phyloP scores from a whole-genome alignment of 2,888 invertebrate species.

The Biston betularia region DNA sequence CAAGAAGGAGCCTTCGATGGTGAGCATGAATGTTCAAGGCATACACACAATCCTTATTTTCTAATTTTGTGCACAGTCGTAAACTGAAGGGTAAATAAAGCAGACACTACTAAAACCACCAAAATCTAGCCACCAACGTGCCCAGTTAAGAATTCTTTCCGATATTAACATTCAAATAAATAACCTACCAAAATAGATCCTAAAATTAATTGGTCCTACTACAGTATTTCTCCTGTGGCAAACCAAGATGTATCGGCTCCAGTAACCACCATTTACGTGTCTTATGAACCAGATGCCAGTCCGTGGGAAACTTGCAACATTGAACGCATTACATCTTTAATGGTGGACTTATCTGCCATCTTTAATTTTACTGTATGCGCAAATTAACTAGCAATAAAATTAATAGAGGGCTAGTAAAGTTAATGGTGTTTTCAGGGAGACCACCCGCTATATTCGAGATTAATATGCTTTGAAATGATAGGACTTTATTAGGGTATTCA shows the following conservation, averaged over 20 bases:
- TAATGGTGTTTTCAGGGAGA: background rate
- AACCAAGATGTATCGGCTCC: conserved; percentile 40
- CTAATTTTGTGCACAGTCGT: too few relatives aligned
- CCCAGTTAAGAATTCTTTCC: too few relatives aligned
- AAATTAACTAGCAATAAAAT: conserved; percentile 27
- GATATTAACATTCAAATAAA: too few relatives aligned
- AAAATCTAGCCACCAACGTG: too few relatives aligned
- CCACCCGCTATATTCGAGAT: background rate
- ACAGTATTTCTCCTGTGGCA: conserved; percentile 17
- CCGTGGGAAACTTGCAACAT: conserved; percentile 43
- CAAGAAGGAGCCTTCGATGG: too few relatives aligned
- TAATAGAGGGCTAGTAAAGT: background rate
- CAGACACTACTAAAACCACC: too few relatives aligned
- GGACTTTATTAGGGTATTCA: background rate
- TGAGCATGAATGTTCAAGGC: too few relatives aligned
- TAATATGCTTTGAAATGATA: background rate
- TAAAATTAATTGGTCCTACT: background rate
- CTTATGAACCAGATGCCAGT: conserved; percentile 35
- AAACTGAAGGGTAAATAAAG: too few relatives aligned
- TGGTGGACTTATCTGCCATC: conserved; percentile 36
- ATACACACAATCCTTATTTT: too few relatives aligned
- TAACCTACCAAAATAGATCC: too few relatives aligned
- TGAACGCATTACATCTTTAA: conserved; percentile 29
- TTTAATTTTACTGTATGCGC: conserved; percentile 31
- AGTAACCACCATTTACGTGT: conserved; percentile 42